phyloP scores from a whole-genome alignment of 23 tunicate genomes.

The Trididemnum nubilum region DNA sequence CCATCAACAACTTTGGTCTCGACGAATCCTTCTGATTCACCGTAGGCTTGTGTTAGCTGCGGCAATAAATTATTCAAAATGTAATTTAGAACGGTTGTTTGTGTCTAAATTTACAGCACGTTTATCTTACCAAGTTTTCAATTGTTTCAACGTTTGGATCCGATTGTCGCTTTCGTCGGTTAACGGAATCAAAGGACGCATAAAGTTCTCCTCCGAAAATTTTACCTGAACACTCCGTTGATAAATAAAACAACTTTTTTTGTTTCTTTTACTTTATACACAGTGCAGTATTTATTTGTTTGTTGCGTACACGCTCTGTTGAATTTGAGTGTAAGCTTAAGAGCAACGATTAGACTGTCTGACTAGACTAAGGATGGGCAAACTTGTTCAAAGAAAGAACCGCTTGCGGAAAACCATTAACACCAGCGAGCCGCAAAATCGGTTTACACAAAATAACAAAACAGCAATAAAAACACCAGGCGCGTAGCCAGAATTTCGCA shows the following conservation, averaged over 20 bases:
- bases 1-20: neutral
- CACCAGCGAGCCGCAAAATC: too few relatives aligned
- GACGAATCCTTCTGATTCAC: neutral
- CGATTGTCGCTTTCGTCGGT: neutral
- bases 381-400: too few relatives aligned
- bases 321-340: too few relatives aligned
- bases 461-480: too few relatives aligned
- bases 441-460: too few relatives aligned
- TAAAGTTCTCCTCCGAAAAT: slow-evolving; percentile 13
- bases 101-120: neutral
- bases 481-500: too few relatives aligned
- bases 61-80: neutral
- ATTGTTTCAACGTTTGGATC: neutral
- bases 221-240: neutral
- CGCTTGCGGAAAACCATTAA: too few relatives aligned
- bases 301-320: neutral
- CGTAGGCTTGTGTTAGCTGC: slow-evolving; percentile 10
- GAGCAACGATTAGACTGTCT: too few relatives aligned
- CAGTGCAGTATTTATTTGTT: neutral
- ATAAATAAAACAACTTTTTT: too few relatives aligned
- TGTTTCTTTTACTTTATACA: neutral
- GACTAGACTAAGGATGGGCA: too few relatives aligned
- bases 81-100: neutral
- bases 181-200: neutral
- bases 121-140: neutral